Base-by-base conservation (phyloP, 2,113 vertebrate genomes). In the Oryzias woworae region DNA sequence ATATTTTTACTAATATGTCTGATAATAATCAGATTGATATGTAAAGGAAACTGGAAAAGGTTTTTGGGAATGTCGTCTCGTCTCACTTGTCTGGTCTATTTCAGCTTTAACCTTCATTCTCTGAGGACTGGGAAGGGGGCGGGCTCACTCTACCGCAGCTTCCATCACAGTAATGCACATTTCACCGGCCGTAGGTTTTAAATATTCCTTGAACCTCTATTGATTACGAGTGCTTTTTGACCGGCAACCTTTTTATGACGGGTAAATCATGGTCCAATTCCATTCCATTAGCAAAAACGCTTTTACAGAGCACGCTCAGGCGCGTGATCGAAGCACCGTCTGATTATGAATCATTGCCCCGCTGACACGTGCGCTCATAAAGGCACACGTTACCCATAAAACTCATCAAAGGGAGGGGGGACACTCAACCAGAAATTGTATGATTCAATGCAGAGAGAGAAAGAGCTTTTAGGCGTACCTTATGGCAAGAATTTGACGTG, bases 401-500 rank as follows among this genome's bases (percentile, higher is more conserved):
- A 62, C 80, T 81, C 82, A 66, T 82, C 85, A 80, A 82, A 73
- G 47, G 53, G 51, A 68, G 56, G 62, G 56, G 14, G 3, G 65
- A 13, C 36, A 36, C 62, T 28, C 53, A 47, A 55, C 18, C 2
- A 24, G 41, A 44, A 46, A 62, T 53, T 18, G 48, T 44, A 52
- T 62, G 71, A 77, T 69, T 78, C 48, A 75, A 50, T 41, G 73
- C 51, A 69, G 36, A 26, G 56, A 52, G 58, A 60, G 74, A 52
- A 58, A 58, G 74, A 51, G 78, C 82, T 85, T 80, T 87, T 56
- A 79, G 56, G 58, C 62, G 65, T 92, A 99, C 96, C 92, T 95
- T 94, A 80, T 94, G 93, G 75, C 94, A 93, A 31, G 93, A 86
- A 74, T 94, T 92, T 22, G 93, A 85, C 71, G 93, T 91, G 73